A percentile compares a stretch with the other conserved stretches of the same genome.
phyloP scores from a whole-genome alignment of 2,888 invertebrate species.

The Dorcus hopei region DNA sequence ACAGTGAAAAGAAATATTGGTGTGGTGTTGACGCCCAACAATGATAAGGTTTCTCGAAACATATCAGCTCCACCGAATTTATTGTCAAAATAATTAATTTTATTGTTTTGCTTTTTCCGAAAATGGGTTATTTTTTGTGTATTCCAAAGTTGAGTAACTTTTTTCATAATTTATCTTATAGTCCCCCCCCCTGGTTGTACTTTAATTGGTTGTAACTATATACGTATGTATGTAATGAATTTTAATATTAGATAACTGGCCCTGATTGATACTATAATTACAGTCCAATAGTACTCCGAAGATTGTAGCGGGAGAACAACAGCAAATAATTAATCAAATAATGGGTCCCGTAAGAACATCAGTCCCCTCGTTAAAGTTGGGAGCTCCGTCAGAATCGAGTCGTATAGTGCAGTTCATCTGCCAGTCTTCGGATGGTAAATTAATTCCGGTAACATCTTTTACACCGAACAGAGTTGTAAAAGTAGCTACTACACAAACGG shows the following conservation, averaged over 20 bases:
- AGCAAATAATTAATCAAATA: conserved; percentile 30
- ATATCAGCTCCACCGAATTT: too few species aligned
- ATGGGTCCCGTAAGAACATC: conserved; percentile 26
- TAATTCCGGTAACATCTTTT: conserved; percentile 56
- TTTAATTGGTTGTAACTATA: neutral
- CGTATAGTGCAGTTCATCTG: conserved; percentile 60
- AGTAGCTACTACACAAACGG: conserved; percentile 40
- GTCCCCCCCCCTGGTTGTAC: too few species aligned
- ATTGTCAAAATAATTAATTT: too few species aligned
- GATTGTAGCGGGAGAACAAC: conserved; percentile 18
- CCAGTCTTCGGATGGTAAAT: conserved; percentile 60
- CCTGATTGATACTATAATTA: conserved; percentile 16
- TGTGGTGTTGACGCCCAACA: too few species aligned
- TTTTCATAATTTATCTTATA: too few species aligned
- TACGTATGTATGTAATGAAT: neutral
- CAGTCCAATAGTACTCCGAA: conserved; percentile 26
- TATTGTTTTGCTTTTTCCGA: too few species aligned
- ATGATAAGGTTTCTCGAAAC: too few species aligned
- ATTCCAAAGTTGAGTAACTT: too few species aligned
- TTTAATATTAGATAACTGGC: neutral
- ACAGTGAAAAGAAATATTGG: too few species aligned
- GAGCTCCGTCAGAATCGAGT: conserved; percentile 33
- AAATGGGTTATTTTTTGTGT: too few species aligned
- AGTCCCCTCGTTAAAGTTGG: conserved; percentile 24
- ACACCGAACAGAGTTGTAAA: conserved; percentile 56